These are phyloP conservation scores for Sphenodon punctatus DNA, from an alignment of 2,797 vertebrate genomes.

Conservation along the genomic window DNA sequence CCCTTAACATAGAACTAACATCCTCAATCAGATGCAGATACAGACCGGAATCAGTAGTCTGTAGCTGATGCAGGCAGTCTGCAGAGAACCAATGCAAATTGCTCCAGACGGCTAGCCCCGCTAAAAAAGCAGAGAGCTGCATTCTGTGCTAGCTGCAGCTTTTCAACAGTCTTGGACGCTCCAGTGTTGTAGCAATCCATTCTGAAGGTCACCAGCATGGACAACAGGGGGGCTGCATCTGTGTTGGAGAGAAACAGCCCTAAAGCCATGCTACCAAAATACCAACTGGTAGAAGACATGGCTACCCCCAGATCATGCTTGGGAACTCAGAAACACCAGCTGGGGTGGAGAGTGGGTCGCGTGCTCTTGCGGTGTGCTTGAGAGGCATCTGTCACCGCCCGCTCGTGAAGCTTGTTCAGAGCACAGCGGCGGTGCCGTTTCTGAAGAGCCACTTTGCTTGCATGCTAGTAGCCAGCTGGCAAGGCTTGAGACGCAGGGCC, in stretches of 20 bases:
- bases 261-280: rapidly evolving
- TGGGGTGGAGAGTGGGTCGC: rapidly evolving
- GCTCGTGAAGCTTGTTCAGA: neutral
- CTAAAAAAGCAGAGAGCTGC: neutral
- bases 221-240: neutral
- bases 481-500: rapidly evolving
- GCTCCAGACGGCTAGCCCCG: neutral
- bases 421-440: neutral
- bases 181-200: rapidly evolving
- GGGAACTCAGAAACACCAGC: rapidly evolving
- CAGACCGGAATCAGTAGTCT: neutral
- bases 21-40: too few species aligned
- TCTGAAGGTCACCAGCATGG: neutral
- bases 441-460: neutral
- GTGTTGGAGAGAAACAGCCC: neutral
- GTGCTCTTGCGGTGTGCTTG: neutral
- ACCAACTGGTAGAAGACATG: rapidly evolving
- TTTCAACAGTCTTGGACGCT: neutral
- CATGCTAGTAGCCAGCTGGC: constrained; percentile 1
- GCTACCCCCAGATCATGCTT: neutral
- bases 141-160: neutral
- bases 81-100: neutral
- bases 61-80: neutral
- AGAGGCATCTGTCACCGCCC: neutral
- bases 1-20: too few species aligned